Conservation (phyloP, 2,797 vertebrate genomes). For the Zalophus californianus region DNA sequence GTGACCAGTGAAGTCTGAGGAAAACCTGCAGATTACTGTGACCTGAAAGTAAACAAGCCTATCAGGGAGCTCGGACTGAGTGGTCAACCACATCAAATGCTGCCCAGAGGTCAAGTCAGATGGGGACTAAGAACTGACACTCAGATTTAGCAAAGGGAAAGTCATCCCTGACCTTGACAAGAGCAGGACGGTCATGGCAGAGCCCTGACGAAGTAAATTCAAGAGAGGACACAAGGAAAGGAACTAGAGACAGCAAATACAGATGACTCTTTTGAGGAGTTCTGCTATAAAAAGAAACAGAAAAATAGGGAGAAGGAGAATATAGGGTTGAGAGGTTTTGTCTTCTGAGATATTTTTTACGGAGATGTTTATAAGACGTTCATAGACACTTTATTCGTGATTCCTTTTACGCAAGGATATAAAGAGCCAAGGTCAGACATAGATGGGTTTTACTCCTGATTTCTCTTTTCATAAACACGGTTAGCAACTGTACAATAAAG, state of each 20-base stretch:
- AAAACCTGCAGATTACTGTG: background rate
- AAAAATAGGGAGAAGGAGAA: background rate
- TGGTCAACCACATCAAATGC: background rate
- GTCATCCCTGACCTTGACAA: background rate
- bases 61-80: background rate
- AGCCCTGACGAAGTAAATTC: background rate
- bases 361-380: background rate
- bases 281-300: background rate
- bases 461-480: constrained; percentile 13
- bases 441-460: background rate
- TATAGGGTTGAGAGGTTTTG: background rate
- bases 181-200: background rate
- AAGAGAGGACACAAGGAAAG: background rate
- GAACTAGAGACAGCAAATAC: background rate
- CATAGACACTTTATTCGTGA: background rate
- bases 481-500: background rate
- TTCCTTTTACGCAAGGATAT: background rate
- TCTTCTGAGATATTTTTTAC: background rate
- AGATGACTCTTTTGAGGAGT: background rate
- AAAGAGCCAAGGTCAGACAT: background rate
- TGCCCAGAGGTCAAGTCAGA: background rate
- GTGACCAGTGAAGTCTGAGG: background rate
- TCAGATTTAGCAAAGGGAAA: background rate
- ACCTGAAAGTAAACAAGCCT: background rate
- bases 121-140: background rate